Conservation (phyloP, 1,140 invertebrate genomes). For the Drosophila sechellia region DNA sequence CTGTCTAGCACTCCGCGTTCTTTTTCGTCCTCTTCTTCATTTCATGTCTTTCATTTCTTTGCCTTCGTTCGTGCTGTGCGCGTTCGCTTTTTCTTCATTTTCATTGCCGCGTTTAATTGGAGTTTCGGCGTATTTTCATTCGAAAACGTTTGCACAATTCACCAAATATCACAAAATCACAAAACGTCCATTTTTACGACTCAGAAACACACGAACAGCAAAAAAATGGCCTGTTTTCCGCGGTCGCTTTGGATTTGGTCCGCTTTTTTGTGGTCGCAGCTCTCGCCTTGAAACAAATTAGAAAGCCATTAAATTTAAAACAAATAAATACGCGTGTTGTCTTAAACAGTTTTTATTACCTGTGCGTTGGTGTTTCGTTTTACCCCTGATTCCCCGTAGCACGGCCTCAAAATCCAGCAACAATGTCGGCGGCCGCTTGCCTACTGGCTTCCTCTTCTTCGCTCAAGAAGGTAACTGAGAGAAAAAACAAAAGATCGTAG, state of each 20-base stretch:
- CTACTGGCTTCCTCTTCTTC: conserved; percentile 2
- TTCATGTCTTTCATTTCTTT: conserved; percentile 17
- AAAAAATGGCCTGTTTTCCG: conserved; percentile 45
- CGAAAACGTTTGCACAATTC: conserved; percentile 28
- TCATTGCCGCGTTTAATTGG: conserved; percentile 30
- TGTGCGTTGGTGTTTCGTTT: conserved; percentile 58
- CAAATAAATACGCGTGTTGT: conserved; percentile 78
- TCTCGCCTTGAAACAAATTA: conserved; percentile 72
- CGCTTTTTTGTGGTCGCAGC: conserved; percentile 50
- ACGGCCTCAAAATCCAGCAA: conserved; percentile 16
- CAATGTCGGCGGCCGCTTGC: conserved; percentile 30
- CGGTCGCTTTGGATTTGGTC: conserved; percentile 48
- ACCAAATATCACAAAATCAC: conserved; percentile 11
- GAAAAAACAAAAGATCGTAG: conserved; percentile 23
- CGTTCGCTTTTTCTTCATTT: conserved; percentile 20
- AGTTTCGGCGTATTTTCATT: conserved; percentile 27
- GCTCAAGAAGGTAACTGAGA: conserved; percentile 25
- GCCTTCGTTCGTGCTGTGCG: conserved; percentile 32
- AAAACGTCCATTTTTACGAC: conserved; percentile 41
- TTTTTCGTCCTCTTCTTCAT: conserved; percentile 15
- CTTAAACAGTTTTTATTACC: conserved; percentile 82
- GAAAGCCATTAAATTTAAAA: conserved; percentile 73
- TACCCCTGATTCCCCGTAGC: neutral
- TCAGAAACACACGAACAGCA: conserved; percentile 13
- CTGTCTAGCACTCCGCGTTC: neutral